phyloP scores from a whole-genome alignment of 2,797 vertebrate genomes.

The Oryzias sinensis region DNA sequence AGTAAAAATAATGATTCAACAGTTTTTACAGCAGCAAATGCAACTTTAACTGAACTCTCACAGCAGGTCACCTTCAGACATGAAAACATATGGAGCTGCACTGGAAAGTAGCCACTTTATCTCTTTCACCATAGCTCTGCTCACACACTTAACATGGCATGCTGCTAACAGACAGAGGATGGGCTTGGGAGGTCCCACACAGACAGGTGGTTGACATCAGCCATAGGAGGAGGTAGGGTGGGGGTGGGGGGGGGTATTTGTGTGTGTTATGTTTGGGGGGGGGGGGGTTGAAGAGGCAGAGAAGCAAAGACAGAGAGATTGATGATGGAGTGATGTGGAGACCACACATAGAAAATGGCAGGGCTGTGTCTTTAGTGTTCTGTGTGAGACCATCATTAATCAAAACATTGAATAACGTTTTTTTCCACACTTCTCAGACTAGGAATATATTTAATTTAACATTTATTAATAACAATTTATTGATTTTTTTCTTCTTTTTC shows the following conservation, averaged over 20 bases:
- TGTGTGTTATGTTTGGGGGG: neutral
- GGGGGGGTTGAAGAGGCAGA: conserved; percentile 29
- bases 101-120: conserved; percentile 44
- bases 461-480: too few relatives aligned
- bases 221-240: conserved; percentile 10
- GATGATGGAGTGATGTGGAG: conserved; percentile 59
- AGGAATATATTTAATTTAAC: too few relatives aligned
- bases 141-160: conserved; percentile 59
- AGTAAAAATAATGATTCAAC: neutral
- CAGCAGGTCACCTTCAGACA: conserved; percentile 20
- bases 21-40: conserved; percentile 29
- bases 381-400: conserved; percentile 38
- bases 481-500: too few relatives aligned
- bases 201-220: conserved; percentile 78
- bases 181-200: conserved; percentile 72
- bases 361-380: conserved; percentile 50
- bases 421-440: too few relatives aligned
- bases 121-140: conserved; percentile 58
- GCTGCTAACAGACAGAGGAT: conserved; percentile 71
- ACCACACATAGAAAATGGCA: conserved; percentile 70
- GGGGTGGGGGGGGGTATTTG: neutral
- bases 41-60: conserved; percentile 28
- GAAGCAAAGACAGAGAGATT: conserved; percentile 36
- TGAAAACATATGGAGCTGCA: conserved; percentile 21
- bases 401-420: conserved; percentile 7